A percentile compares a stretch with the other conserved stretches of the same genome.
phyloP scores from a whole-genome alignment of 2,113 vertebrate species.

The Rhinogobius similis region DNA sequence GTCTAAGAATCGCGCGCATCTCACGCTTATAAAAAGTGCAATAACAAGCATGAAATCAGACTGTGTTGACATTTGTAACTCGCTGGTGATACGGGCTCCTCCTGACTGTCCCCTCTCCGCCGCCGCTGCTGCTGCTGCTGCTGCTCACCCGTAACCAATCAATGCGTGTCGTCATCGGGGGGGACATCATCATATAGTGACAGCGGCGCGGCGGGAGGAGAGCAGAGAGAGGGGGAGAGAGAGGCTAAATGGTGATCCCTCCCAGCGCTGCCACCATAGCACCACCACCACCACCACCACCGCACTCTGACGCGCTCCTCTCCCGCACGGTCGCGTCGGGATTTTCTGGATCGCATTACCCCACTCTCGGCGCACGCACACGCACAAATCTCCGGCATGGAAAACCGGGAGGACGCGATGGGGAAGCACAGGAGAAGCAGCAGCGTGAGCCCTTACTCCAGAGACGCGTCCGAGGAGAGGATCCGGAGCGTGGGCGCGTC shows the following conservation, averaged over 20 bases:
- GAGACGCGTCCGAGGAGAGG: conserved; percentile 78
- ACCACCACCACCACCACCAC: conserved; percentile 14
- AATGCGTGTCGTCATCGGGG: conserved; percentile 94
- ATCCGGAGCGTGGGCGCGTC: conserved; percentile 79
- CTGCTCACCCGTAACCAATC: conserved; percentile 90
- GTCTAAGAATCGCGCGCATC: too few relatives aligned
- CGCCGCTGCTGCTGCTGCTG: conserved; percentile 44
- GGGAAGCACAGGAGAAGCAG: conserved; percentile 85
- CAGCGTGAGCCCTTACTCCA: too few relatives aligned
- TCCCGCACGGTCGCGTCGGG: conserved; percentile 66
- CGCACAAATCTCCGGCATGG: conserved; percentile 77
- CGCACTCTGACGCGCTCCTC: conserved; percentile 84
- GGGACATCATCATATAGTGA: conserved; percentile 89
- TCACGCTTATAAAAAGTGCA: background rate
- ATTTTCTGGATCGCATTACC: conserved; percentile 64
- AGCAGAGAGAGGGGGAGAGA: conserved; percentile 77
- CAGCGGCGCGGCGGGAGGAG: conserved; percentile 82
- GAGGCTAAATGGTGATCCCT: conserved; percentile 96
- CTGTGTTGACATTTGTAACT: background rate
- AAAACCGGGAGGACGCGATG: conserved; percentile 89
- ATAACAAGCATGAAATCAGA: background rate
- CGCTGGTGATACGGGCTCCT: background rate
- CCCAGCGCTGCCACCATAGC: conserved; percentile 84
- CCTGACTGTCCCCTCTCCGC: conserved; percentile 59
- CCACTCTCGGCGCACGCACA: conserved; percentile 16